Evolutionary conservation across 2,797 vertebrate genomes (phyloP).

Genomic region (Leptodactylus fallax): DNA sequence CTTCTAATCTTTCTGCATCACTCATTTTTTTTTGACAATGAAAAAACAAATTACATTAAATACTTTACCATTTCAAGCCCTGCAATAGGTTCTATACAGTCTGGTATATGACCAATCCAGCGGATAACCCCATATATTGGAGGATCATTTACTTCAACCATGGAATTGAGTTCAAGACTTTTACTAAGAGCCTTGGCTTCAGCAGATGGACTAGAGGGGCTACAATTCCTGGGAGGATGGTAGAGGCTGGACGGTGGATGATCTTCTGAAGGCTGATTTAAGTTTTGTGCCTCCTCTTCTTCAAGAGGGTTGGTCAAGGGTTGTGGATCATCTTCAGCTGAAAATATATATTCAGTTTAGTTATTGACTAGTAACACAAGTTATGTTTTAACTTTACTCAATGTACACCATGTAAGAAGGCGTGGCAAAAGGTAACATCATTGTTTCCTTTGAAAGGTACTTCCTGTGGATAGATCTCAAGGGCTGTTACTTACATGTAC

Average conservation of each 20-base stretch:
- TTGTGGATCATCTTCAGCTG: conserved; percentile 48
- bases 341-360: conserved; percentile 15
- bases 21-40: background rate
- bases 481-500: background rate
- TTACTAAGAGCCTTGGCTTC: conserved; percentile 30
- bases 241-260: conserved; percentile 46
- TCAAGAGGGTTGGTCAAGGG: conserved; percentile 31
- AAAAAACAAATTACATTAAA: background rate
- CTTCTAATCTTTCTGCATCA: background rate
- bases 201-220: conserved; percentile 39
- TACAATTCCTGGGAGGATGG: conserved; percentile 29
- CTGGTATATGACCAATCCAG: conserved; percentile 80
- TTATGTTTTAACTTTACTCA: background rate
- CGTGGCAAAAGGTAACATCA: too few species aligned
- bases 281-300: conserved; percentile 49
- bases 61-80: conserved; percentile 83
- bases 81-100: conserved; percentile 74
- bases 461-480: background rate
- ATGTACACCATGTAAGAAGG: too few species aligned
- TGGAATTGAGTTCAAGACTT: conserved; percentile 78
- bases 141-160: conserved; percentile 86
- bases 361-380: background rate
- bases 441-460: background rate
- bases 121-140: conserved; percentile 84
- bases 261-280: conserved; percentile 65